These are phyloP conservation scores for Heliocidaris tuberculata DNA, from an alignment of 35 echinoderm and acorn worm species.

Conservation along the genomic window DNA sequence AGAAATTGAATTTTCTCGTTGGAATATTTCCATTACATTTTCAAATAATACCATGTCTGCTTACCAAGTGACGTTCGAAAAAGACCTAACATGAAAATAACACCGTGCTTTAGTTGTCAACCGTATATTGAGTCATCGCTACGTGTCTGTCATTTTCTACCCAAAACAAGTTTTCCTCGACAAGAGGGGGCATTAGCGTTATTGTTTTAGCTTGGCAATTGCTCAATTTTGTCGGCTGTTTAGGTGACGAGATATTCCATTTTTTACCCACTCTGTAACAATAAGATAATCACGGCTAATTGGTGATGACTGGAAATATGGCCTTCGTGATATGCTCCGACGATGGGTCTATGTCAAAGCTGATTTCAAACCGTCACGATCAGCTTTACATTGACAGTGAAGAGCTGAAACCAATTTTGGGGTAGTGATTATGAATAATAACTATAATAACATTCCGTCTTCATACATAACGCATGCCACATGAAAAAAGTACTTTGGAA, in stretches of 20 bases:
- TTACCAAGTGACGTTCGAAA: neutral
- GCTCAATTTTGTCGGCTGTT: conserved; percentile 15
- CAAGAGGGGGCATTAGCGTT: neutral
- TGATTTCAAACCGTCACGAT: neutral
- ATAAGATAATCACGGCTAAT: conserved; percentile 12
- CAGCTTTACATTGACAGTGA: neutral
- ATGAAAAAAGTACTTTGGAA: too few relatives aligned
- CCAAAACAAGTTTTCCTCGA: neutral
- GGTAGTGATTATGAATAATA: neutral
- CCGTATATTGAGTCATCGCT: neutral
- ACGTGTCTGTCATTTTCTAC: neutral
- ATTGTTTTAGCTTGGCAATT: conserved; percentile 18
- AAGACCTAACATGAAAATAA: neutral
- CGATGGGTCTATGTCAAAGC: neutral
- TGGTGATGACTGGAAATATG: neutral
- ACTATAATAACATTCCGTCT: neutral
- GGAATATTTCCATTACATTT: neutral
- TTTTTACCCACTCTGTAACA: neutral
- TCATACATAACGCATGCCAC: too few relatives aligned
- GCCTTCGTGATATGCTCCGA: neutral
- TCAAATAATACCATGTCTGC: neutral
- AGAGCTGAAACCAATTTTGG: neutral
- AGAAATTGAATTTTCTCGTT: neutral
- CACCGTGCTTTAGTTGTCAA: neutral
- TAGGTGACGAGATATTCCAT: neutral